These are phyloP conservation scores for Cremastobaeus sp. DNA, from an alignment of 2,888 invertebrate species.

Conservation along the genomic window DNA sequence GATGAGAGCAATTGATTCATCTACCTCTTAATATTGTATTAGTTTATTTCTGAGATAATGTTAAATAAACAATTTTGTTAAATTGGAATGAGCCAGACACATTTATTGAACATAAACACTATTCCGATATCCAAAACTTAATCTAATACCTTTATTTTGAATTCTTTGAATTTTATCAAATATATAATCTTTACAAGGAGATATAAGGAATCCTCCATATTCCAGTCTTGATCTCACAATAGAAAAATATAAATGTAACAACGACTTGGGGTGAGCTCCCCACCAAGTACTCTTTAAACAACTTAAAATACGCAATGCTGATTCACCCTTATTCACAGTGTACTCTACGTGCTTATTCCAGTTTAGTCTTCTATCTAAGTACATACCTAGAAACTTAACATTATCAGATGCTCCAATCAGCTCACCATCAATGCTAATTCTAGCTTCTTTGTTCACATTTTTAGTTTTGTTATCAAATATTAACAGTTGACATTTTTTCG, in stretches of 20 bases:
- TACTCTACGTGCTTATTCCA: constrained; percentile 28
- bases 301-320: constrained; percentile 23
- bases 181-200: not conserved
- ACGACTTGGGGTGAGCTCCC: constrained; percentile 31
- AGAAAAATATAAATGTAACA: constrained; percentile 11
- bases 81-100: too few species aligned
- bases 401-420: not conserved
- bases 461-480: constrained; percentile 30
- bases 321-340: constrained; percentile 9
- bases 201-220: constrained; percentile 38
- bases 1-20: too few species aligned
- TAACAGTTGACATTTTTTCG: constrained; percentile 35
- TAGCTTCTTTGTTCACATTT: not conserved
- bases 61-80: too few species aligned
- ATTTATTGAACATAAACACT: too few species aligned
- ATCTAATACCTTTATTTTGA: constrained; percentile 40
- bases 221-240: constrained; percentile 30
- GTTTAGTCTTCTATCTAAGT: constrained; percentile 31
- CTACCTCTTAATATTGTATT: too few species aligned
- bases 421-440: not conserved
- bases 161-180: constrained; percentile 30
- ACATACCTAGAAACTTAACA: constrained; percentile 38
- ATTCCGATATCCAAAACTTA: constrained; percentile 44
- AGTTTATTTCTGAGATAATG: too few species aligned
- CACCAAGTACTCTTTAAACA: constrained; percentile 44